Base-by-base conservation (phyloP, 2,888 invertebrate genomes). In the Microchrysa polita region DNA sequence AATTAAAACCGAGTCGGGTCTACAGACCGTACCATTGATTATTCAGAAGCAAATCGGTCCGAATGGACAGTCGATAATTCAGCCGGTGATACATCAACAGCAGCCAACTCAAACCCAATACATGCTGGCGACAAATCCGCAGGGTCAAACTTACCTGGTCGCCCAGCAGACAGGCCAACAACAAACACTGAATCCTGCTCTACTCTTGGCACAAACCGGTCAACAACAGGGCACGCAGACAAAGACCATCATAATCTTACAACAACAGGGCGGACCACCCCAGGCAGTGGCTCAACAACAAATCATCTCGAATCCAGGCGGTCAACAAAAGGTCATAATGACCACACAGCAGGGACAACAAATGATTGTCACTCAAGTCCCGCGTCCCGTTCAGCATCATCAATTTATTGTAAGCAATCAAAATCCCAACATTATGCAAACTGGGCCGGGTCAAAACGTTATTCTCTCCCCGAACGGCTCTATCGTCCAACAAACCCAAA, bases 231-330 rank as follows among this genome's bases (percentile, higher is more conserved):
- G 88, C 0, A 87, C 89, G 0, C 88, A 88, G 1, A 87, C 90
- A 0, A 91, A 91, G 79, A 92, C 91, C 0, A 91, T 91, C 40
- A 92, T 92, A 61, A 88, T 92, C 67, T 83, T 91, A 53, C 91
- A 91, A 78, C 90, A 90, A 20, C 78, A 80, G 1, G 75, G 79
- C 20, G 79, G 82, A 5, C 77, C 86, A 0, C 79, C 79, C 34
- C 67, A 77, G 23, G 77, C 79, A n/a, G 78, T 76, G 5, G 77
- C 77, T 5, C 79, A 83, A 5, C 84, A 85, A 73, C 77, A 80
- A 65, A 77, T 78, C 0, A 76, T 79, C 16, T 79, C 84, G 1
- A 83, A 86, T 7, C 73, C 80, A 5, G 78, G 79, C 0, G 80
- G 80, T 12, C 81, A 81, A 2, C 87, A 88, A 77, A 88, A 89